These are phyloP conservation scores for Sesia apiformis DNA, from an alignment of 2,888 invertebrate genomes.

Conservation along the genomic window DNA sequence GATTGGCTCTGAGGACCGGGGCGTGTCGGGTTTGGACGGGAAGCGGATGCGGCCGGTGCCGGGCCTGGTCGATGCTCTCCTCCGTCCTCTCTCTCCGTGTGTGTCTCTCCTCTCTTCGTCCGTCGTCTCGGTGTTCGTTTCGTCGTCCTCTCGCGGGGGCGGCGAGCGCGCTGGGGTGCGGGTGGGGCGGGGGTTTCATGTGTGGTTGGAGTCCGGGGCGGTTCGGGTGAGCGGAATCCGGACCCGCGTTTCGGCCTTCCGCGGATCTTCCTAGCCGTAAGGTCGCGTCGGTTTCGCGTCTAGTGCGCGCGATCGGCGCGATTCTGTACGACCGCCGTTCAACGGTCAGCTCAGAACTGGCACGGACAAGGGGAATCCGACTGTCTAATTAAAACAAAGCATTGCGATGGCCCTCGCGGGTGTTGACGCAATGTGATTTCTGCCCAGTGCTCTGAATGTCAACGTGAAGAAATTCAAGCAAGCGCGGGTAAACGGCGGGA, in stretches of 20 bases:
- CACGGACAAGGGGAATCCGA: conserved; percentile 78
- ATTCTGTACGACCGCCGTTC: conserved; percentile 34
- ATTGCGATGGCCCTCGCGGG: conserved; percentile 78
- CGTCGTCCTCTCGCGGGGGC: too few relatives aligned
- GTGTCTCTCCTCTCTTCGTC: too few relatives aligned
- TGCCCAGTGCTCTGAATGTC: conserved; percentile 78
- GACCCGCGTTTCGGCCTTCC: not conserved
- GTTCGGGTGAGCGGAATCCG: not conserved
- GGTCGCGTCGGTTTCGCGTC: conserved; percentile 29
- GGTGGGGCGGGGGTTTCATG: not conserved
- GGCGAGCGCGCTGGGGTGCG: not conserved
- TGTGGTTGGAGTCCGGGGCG: not conserved
- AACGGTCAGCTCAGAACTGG: conserved; percentile 76
- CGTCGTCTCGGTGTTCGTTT: too few relatives aligned
- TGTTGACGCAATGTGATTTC: conserved; percentile 80
- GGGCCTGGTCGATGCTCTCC: not conserved
- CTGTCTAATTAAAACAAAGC: conserved; percentile 82
- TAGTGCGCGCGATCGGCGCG: conserved; percentile 17
- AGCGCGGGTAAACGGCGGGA: conserved; percentile 77
- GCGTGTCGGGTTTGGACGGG: not conserved
- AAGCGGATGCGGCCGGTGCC: not conserved
- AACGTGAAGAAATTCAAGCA: conserved; percentile 79
- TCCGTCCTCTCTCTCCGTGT: too few relatives aligned
- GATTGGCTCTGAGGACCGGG: not conserved
- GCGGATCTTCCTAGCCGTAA: conserved; percentile 15